Evolutionary conservation across 2,113 vertebrate species (phyloP), one percentile per base, ranked within the genome.

Genomic region (Microtus ochrogaster): DNA sequence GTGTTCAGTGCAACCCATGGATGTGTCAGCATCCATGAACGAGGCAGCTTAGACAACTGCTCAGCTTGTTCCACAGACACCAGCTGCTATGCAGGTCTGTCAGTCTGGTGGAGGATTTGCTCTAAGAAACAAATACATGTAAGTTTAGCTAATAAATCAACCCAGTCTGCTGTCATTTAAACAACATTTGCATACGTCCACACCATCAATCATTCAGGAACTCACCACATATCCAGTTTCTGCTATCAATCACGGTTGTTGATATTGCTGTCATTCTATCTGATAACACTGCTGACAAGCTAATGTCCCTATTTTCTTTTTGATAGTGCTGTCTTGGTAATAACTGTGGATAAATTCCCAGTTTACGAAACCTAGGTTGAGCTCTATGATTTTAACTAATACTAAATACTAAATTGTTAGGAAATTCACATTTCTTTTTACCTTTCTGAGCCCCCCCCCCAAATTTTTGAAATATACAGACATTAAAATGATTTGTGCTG

Each of bases 1-100:
- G 1, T 5, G 9, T 76, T 92, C 7, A 14, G 24, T 63, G 13
- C 12, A 4, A 10, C 33, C 21, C 36, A 1, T 47, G 30, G 11
- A 4, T 33, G 39, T 14, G 11, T 11, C 22, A 91, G 26, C 21
- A 77, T 2, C 6, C 30, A 24, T 74, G 78, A 79, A 6, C 22
- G 17, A 16, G 39, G 5, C 2, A 49, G 21, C 3, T 61, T 19
- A 52, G 47, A 21, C 17, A 33, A 7, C 1, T 44, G 22, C 65
- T 7, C 1, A n/a, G 33, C 26, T 79, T 30, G 4, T 22, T 49
- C 41, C 17, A 68, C 0, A 21, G 78, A 74, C 1, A 0, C 47
- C 22, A 89, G 24, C 30, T 79, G 39, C 9, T 91, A 33, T 63
- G 12, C 19, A 89, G 33, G 24, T 76, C 52, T 13, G 11, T 39